Evolutionary conservation across 2,113 vertebrate species (phyloP).

Genomic region (Hiodon tergisus): DNA sequence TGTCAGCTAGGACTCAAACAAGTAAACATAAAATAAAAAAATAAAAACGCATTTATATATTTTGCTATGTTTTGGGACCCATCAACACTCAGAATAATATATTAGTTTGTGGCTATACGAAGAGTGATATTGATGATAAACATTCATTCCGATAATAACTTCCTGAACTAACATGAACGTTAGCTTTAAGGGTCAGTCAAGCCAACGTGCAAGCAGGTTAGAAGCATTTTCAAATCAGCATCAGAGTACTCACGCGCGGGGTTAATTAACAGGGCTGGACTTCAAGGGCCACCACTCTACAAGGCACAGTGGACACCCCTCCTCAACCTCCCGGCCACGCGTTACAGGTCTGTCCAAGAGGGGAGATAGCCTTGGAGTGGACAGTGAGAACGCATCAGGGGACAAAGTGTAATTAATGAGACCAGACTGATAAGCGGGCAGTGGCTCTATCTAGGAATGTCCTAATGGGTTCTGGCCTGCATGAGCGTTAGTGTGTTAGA

Average conservation of each 20-base stretch:
- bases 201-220: too few relatives aligned
- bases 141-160: too few relatives aligned
- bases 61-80: too few relatives aligned
- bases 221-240: not conserved
- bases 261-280: not conserved
- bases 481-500: conserved; percentile 27
- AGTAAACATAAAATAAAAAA: too few relatives aligned
- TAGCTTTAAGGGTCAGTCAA: too few relatives aligned
- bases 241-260: not conserved
- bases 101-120: too few relatives aligned
- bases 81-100: too few relatives aligned
- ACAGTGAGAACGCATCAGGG: conserved; percentile 70
- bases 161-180: too few relatives aligned
- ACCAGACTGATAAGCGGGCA: conserved; percentile 65
- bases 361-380: conserved; percentile 23
- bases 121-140: too few relatives aligned
- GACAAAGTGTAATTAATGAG: conserved; percentile 79
- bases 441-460: conserved; percentile 70
- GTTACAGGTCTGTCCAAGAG: not conserved
- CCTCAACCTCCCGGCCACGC: not conserved
- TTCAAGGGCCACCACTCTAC: not conserved
- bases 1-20: too few relatives aligned
- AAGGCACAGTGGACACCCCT: too few relatives aligned
- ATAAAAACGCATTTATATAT: too few relatives aligned
- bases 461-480: conserved; percentile 67